Evolutionary conservation across 2,888 invertebrate species (phyloP).

Genomic region (Neocrepidodera transversa): DNA sequence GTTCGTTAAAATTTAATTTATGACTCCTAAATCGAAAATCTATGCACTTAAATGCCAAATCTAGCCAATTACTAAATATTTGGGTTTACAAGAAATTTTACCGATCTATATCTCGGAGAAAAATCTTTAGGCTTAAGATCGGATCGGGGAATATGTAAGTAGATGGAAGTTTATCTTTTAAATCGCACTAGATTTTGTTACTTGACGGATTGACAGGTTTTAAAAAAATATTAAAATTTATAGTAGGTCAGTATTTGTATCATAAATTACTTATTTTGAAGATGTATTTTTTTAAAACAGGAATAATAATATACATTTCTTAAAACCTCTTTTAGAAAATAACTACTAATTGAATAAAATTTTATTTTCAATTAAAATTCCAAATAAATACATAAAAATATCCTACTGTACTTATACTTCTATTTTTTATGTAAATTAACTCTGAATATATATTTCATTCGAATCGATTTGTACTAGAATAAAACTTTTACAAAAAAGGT

Average conservation of each 20-base stretch:
- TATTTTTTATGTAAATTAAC: too few species aligned
- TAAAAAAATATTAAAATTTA: conserved; percentile 8
- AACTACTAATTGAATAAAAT: too few species aligned
- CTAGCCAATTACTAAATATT: conserved; percentile 34
- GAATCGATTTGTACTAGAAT: too few species aligned
- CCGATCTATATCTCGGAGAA: conserved; percentile 9
- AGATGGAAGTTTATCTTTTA: conserved; percentile 10
- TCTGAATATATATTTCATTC: too few species aligned
- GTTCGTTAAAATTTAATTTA: conserved; percentile 29
- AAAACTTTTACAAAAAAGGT: too few species aligned
- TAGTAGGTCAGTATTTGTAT: background rate
- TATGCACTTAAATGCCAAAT: conserved; percentile 33
- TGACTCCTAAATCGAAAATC: conserved; percentile 21
- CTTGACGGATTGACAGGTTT: conserved; percentile 2
- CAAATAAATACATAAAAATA: too few species aligned
- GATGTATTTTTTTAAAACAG: too few species aligned
- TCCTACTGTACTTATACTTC: too few species aligned
- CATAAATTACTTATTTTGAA: too few species aligned
- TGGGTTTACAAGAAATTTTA: conserved; percentile 29
- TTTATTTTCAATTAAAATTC: too few species aligned
- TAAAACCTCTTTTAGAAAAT: too few species aligned
- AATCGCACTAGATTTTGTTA: conserved; percentile 18
- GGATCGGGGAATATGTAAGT: conserved; percentile 19
- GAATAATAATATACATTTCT: too few species aligned
- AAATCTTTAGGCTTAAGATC: conserved; percentile 15